A percentile compares a stretch with the other conserved stretches of the same genome.
Conservation (phyloP, 2,888 invertebrate genomes). For the Drosophila aldrichi region DNA sequence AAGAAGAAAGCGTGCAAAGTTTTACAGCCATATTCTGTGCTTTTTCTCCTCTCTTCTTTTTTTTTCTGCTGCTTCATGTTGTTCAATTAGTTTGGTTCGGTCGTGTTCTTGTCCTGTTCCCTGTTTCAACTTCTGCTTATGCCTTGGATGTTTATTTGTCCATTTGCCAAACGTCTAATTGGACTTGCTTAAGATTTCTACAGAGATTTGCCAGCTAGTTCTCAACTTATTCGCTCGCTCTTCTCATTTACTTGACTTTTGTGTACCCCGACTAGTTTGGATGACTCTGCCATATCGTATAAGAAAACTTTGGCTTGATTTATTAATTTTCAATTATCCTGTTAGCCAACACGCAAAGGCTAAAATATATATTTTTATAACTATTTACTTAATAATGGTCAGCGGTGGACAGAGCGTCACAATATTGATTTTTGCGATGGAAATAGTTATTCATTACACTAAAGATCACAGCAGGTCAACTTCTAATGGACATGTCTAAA, state of each 20-base stretch:
- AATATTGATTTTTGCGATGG: constrained; percentile 39
- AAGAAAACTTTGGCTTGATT: constrained; percentile 34
- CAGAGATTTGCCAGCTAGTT: constrained; percentile 68
- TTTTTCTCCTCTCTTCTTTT: constrained; percentile 34
- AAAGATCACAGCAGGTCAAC: constrained; percentile 4
- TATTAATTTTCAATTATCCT: constrained; percentile 64
- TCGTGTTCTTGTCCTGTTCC: constrained; percentile 33
- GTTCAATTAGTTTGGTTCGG: constrained; percentile 73
- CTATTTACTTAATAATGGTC: constrained; percentile 20
- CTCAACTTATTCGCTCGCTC: constrained; percentile 4
- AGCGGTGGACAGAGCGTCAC: constrained; percentile 20
- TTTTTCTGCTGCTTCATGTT: constrained; percentile 74
- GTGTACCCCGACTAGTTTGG: constrained; percentile 25
- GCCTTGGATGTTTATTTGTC: constrained; percentile 65
- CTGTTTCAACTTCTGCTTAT: constrained; percentile 1
- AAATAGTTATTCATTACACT: constrained; percentile 30
- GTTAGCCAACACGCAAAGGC: constrained; percentile 33
- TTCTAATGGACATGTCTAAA: background rate
- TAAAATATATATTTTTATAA: constrained; percentile 39
- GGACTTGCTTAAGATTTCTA: constrained; percentile 79
- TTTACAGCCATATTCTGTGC: constrained; percentile 64
- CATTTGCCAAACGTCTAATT: constrained; percentile 79
- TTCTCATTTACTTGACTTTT: constrained; percentile 24
- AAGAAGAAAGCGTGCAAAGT: constrained; percentile 48
- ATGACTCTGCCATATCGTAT: constrained; percentile 35